These are phyloP conservation scores for Notamacropus eugenii DNA, from an alignment of 2,797 vertebrate species.

Conservation along the genomic window DNA sequence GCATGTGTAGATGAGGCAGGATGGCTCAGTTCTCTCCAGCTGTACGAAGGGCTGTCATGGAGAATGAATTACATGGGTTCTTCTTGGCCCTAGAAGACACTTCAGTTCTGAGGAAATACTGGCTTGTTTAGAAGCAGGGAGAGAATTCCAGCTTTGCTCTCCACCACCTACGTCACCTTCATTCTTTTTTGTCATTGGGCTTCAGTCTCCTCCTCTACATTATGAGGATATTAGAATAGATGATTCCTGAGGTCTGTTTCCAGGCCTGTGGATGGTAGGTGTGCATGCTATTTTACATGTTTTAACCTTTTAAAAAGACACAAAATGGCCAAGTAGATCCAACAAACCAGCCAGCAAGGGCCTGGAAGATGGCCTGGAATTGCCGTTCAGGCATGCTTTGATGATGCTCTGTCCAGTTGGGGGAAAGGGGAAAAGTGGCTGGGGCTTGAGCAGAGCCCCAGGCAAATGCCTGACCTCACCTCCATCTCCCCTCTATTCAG, in stretches of 20 bases:
- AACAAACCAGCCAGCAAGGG: background rate
- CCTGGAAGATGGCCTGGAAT: background rate
- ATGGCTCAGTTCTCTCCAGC: slow-evolving; percentile 83
- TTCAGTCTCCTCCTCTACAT: background rate
- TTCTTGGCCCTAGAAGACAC: background rate
- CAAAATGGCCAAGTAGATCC: background rate
- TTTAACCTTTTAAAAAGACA: background rate
- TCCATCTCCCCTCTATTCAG: slow-evolving; percentile 63
- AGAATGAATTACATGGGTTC: slow-evolving; percentile 82
- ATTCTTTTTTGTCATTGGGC: background rate
- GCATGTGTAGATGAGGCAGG: slow-evolving; percentile 86
- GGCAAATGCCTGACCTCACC: slow-evolving; percentile 29
- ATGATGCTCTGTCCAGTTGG: background rate
- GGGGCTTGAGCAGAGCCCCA: background rate
- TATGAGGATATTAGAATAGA: background rate
- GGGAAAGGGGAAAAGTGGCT: background rate
- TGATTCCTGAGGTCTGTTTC: background rate
- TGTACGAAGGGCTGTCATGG: slow-evolving; percentile 86
- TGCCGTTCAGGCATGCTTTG: background rate
- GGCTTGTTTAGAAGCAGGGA: background rate
- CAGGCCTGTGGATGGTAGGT: background rate
- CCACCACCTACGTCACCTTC: background rate
- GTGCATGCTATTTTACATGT: background rate
- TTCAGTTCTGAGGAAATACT: background rate
- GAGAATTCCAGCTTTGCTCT: background rate